These are phyloP conservation scores for Heterohyrax brucei DNA, from an alignment of 2,797 vertebrate genomes.

Conservation along the genomic window DNA sequence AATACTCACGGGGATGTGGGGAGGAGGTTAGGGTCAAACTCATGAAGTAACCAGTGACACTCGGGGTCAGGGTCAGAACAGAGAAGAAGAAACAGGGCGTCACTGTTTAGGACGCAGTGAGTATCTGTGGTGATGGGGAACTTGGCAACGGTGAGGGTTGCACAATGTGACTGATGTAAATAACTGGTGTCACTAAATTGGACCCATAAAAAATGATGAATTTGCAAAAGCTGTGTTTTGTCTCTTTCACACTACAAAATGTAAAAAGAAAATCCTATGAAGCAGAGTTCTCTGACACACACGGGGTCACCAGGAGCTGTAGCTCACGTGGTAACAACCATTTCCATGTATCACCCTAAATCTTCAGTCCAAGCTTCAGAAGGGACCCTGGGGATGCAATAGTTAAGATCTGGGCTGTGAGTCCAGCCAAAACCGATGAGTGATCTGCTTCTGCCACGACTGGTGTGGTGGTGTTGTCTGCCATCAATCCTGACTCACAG, in stretches of 20 bases:
- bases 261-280: not conserved
- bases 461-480: no score
- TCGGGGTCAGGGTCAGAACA: not conserved
- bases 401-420: no score
- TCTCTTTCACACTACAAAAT: not conserved
- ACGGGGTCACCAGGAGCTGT: no score
- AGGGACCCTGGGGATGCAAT: no score
- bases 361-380: not conserved
- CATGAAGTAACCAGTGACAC: not conserved
- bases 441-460: no score
- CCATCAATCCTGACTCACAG: no score
- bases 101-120: not conserved
- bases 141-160: not conserved
- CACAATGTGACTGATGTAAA: not conserved
- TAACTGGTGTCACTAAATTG: not conserved
- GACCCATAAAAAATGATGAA: not conserved
- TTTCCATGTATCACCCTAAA: not conserved
- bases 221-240: not conserved
- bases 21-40: rapidly evolving
- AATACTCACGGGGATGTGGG: rapidly evolving
- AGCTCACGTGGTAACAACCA: no score
- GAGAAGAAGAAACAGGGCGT: no score
- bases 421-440: no score
- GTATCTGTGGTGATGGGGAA: not conserved
- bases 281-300: not conserved